Evolutionary conservation across 2,797 vertebrate species (phyloP).

Genomic region (Salarias fasciatus): DNA sequence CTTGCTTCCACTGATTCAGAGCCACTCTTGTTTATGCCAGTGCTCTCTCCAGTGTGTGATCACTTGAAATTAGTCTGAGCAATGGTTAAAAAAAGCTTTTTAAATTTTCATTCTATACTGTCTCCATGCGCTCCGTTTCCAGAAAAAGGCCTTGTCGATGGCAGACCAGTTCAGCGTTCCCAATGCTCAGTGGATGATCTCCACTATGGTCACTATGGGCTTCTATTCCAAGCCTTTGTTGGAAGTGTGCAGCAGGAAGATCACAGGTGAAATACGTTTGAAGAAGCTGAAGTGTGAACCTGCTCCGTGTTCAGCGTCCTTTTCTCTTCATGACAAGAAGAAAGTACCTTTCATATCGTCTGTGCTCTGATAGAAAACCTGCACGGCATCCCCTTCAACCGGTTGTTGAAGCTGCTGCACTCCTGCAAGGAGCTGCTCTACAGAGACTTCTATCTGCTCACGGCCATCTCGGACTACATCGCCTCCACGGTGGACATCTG

Average conservation of each 20-base stretch:
- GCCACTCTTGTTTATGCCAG: no score
- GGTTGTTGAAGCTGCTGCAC: conserved; percentile 78
- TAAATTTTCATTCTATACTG: no score
- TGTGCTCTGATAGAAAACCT: conserved; percentile 85
- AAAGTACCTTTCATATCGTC: no score
- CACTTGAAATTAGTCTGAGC: no score
- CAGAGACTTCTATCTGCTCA: conserved; percentile 79
- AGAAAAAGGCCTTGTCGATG: conserved; percentile 88
- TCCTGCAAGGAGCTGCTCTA: conserved; percentile 82
- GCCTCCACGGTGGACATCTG: conserved; percentile 81
- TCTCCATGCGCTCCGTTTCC: no score
- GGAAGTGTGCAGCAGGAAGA: conserved; percentile 83
- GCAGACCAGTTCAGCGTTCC: conserved; percentile 77
- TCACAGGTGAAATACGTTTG: conserved; percentile 87
- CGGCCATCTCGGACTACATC: conserved; percentile 81
- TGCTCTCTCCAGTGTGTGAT: no score
- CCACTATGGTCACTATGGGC: conserved; percentile 79
- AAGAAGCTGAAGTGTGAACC: no score
- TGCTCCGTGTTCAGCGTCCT: no score
- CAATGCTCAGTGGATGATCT: conserved; percentile 85
- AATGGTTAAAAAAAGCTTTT: no score
- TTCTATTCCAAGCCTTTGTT: conserved; percentile 85
- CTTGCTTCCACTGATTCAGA: no score
- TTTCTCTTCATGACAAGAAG: no score
- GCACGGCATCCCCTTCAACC: conserved; percentile 75